Base-by-base conservation (phyloP, 1,140 invertebrate species). In the Pseudomyrmex flavicornis region DNA sequence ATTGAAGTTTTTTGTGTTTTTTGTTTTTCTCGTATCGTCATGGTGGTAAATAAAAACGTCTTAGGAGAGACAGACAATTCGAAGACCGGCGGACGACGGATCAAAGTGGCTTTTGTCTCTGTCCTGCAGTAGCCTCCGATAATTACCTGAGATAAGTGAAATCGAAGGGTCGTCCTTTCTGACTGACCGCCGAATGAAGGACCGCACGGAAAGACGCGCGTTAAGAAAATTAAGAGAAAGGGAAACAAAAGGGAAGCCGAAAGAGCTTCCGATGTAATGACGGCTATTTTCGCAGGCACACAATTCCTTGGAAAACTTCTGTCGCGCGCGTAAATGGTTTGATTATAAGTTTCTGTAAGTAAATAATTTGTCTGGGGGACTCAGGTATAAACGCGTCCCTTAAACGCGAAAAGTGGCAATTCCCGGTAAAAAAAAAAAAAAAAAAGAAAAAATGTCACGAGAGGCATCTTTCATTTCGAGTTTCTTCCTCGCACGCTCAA, bases 111-210 rank as follows among this genome's bases (percentile, higher is more conserved):
- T 72, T 82, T 75, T 63, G 20, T 46, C 15, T 35, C 35, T 7
- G 35, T 35, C 35, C 10, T 26, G 56, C 54, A 54, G 68, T 73
- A 80, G 68, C 62, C 46, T 20, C 15, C n/a, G 82, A 80, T 73
- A 85, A 88, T 89, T 83, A 69, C 22, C 46, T 20, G 13, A 86
- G 70, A 75, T 87, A 74, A 83, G 75, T 50, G 48, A 65, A 63
- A 22, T 69, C 46, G 70, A 44, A 58, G 13, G 48, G 73, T 20
- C 5, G 2, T 59, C 35, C 8, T 50, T 44, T 46, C 22, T 35
- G 50, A 62, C 12, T 66, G 68, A 46, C 66, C 76, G 35, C 26
- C n/a, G 35, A 52, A 10, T 15, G 46, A 52, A 61, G 17, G 8
- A 13, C 13, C 46, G 12, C 22, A 15, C 4, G 35, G n/a, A n/a